Evolutionary conservation across 2,888 invertebrate species (phyloP), one percentile per base, ranked within the genome.

Genomic region (Agrotis ipsilon): DNA sequence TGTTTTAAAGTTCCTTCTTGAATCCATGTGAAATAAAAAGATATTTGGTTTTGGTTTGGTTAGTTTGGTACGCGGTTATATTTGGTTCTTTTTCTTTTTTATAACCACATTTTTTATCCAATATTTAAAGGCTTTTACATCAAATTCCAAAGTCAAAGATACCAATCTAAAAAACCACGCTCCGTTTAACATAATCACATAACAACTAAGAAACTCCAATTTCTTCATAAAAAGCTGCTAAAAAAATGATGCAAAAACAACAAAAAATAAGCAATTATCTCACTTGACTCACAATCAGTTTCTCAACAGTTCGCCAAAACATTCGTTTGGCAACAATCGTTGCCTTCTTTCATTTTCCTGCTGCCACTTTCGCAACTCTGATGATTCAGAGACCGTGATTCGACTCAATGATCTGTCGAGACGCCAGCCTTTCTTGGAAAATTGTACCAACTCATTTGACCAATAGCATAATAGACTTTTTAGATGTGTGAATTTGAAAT

Each of bases 281-380:
- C 70, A 48, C 14, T 39, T 92, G 91, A 91, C 71, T 90, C 92
- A 92, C 66, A 82, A 76, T 88, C 24, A 1, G 60, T 84, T 90
- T 89, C 90, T 82, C 82, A 92, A 93, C 78, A 7, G 79, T 81
- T 72, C 74, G 82, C 88, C 80, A 78, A 82, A 86, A 87, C 82
- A 59, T 80, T 51, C 65, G 70, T 87, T 84, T 85, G 82, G 82
- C 86, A 81, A 84, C 82, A 85, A 49, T 13, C 55, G 55, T 78
- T 80, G 62, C 70, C 79, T 75, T 87, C 82, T 88, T 87, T 78
- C 81, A 87, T 94, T 94, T 94, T 94, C 94, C 94, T 94, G 88
- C 68, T 70, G 0, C 52, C 62, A 87, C 90, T 94, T 94, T 94
- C 93, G 94, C 87, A 94, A 94, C 76, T 16, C 54, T 11, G 69